Evolutionary conservation across 1,140 invertebrate species (phyloP), one percentile per base, ranked within the genome.

Genomic region (Homalodisca vitripennis): DNA sequence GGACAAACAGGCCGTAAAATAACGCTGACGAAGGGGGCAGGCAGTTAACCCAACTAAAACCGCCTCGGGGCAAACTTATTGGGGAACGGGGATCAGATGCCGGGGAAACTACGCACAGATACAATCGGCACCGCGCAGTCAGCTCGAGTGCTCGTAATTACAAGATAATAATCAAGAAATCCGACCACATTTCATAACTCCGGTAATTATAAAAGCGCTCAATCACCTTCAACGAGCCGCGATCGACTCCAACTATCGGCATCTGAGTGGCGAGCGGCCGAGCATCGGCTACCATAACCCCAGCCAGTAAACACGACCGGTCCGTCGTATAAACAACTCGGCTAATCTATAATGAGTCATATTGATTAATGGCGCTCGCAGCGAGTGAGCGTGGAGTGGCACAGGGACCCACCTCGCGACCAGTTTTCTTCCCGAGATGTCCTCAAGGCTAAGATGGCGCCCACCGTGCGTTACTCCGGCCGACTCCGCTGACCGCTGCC

Each of bases 121-220:
- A 41, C 34, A 17, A 41, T 41, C 34, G 17, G 34, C 6, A 41
- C 6, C 6, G 34, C 34, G n/a, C 34, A 17, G 34, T 41, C 34
- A 41, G 34, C 34, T n/a, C n/a, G n/a, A n/a, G n/a, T n/a, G 34
- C 17, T 41, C 34, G 17, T 60, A 60, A 60, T 60, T 60, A 60
- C 55, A 13, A 13, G 55, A 60, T 60, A 60, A 60, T 30, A 60
- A 60, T 60, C 55, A 26, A 60, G 55, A 60, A 60, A 60, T 60
- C 55, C 55, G 27, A 30, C 24, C 55, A 60, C 55, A 60, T 60
- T 60, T 60, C 55, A 60, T 60, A 60, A 60, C 55, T 60, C 24
- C 55, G 55, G 55, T 60, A 60, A 60, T 60, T 60, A 60, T 60
- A 27, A 30, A 24, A 60, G 55, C 55, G 26, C 27, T 60, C 55